phyloP scores from a whole-genome alignment of 2,113 vertebrate genomes.

The Bathybates hornii region DNA sequence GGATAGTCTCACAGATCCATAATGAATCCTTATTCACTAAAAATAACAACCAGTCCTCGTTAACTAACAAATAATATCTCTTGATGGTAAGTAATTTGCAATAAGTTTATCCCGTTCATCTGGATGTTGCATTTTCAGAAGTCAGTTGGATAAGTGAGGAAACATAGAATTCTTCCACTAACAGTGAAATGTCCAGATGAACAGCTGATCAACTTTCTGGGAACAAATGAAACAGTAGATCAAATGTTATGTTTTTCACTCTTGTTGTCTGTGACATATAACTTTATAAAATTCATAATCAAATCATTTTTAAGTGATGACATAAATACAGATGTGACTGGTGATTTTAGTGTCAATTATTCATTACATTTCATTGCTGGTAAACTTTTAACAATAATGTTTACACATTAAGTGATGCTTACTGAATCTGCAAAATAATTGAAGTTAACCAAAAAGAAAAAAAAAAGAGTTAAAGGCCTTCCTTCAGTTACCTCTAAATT shows the following conservation, averaged over 20 bases:
- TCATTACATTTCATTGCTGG: background rate
- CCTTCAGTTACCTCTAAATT: background rate
- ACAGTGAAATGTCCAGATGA: background rate
- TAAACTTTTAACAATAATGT: background rate
- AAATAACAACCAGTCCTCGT: background rate
- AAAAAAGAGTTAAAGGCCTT: background rate
- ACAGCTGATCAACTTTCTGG: background rate
- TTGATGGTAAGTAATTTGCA: background rate
- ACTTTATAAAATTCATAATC: background rate
- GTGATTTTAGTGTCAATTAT: background rate
- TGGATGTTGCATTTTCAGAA: background rate
- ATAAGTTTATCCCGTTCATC: background rate
- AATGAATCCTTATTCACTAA: background rate
- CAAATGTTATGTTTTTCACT: background rate
- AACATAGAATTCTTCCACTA: background rate
- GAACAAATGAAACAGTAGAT: background rate
- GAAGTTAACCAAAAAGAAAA: background rate
- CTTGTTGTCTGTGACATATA: background rate
- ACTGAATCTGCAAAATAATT: background rate
- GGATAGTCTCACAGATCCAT: background rate
- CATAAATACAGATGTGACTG: background rate
- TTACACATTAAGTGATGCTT: background rate
- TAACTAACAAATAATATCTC: background rate
- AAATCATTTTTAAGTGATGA: background rate
- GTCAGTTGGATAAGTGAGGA: background rate